Evolutionary conservation across 2,888 invertebrate species (phyloP).

Genomic region (Cryptocephalus moraei): DNA sequence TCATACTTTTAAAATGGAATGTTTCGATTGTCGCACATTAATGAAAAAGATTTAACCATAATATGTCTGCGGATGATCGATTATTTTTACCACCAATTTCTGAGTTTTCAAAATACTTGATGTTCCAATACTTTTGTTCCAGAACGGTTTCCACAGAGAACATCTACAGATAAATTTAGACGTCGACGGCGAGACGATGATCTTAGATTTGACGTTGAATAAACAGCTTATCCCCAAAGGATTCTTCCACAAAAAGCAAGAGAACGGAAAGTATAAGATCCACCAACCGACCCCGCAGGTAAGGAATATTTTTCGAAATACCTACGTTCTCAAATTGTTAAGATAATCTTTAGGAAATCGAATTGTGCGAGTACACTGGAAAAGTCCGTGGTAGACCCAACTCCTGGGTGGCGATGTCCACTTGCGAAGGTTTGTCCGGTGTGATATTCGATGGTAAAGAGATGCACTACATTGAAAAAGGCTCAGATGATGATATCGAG

Average conservation of each 20-base stretch:
- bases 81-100: too few species aligned
- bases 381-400: constrained; percentile 54
- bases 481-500: constrained; percentile 16
- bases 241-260: constrained; percentile 53
- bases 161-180: constrained; percentile 54
- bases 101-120: too few species aligned
- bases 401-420: constrained; percentile 79
- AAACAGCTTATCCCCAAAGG: constrained; percentile 56
- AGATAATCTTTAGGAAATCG: constrained; percentile 47
- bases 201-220: constrained; percentile 63
- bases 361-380: constrained; percentile 71
- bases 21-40: too few species aligned
- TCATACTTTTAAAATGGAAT: too few species aligned
- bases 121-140: constrained; percentile 24
- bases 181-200: constrained; percentile 53
- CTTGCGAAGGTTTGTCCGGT: constrained; percentile 63
- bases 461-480: constrained; percentile 61
- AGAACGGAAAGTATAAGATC: constrained; percentile 44
- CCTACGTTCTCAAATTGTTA: not conserved
- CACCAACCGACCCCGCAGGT: constrained; percentile 48
- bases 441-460: constrained; percentile 68
- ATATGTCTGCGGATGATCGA: too few species aligned
- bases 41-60: too few species aligned
- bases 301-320: constrained; percentile 12
- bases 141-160: constrained; percentile 43